phyloP scores from a whole-genome alignment of 2,113 vertebrate species.

The Daphoenositta chrysoptera region DNA sequence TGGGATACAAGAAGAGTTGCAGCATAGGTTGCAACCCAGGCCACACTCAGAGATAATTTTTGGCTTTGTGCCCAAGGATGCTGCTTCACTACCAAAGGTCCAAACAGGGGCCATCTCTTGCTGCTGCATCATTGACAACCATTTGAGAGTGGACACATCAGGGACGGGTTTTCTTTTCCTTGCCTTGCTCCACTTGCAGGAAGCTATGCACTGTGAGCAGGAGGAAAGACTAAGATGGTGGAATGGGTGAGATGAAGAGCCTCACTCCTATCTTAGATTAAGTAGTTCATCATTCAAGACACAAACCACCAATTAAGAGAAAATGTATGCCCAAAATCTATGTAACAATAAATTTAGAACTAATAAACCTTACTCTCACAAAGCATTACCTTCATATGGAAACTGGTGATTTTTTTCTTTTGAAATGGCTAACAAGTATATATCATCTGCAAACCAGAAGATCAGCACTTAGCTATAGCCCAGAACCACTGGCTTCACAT shows the following conservation, averaged over 20 bases:
- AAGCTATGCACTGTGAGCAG: neutral
- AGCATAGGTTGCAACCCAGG: neutral
- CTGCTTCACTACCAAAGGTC: neutral
- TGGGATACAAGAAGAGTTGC: neutral
- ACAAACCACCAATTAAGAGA: neutral
- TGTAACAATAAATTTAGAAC: neutral
- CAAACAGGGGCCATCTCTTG: neutral
- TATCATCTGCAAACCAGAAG: neutral
- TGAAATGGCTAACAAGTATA: neutral
- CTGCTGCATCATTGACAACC: accelerated
- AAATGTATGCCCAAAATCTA: neutral
- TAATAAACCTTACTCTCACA: neutral
- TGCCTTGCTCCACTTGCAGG: neutral
- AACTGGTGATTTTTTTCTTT: neutral
- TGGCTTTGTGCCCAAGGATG: accelerated
- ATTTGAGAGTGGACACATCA: accelerated
- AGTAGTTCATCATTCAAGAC: neutral
- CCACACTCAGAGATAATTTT: accelerated
- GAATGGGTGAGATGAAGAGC: accelerated
- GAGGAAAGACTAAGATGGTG: neutral
- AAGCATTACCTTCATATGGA: neutral
- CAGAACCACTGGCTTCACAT: neutral
- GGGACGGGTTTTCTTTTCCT: neutral
- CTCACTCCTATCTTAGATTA: neutral
- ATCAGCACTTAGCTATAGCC: neutral